phyloP scores from a whole-genome alignment of 2,113 vertebrate genomes.

The Thermophis baileyi region DNA sequence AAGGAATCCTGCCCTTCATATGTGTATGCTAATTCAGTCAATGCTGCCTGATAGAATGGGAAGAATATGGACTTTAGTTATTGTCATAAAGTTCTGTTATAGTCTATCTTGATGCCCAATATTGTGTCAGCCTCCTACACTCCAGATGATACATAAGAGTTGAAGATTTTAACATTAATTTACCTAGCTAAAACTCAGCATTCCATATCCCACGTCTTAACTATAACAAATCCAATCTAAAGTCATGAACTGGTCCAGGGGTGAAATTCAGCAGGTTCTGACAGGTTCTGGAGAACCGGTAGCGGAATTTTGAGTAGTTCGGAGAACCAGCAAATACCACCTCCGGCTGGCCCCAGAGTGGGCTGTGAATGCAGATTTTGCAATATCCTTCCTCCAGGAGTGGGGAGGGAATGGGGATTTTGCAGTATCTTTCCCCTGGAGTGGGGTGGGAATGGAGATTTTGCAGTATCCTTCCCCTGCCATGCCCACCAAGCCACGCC shows the following conservation, averaged over 20 bases:
- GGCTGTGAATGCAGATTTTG: too few species aligned
- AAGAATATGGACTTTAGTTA: not conserved
- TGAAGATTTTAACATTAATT: not conserved
- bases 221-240: not conserved
- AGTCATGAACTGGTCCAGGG: not conserved
- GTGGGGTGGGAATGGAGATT: too few species aligned
- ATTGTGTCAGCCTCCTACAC: not conserved
- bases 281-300: too few species aligned
- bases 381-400: too few species aligned
- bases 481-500: too few species aligned
- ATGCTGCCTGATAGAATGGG: not conserved
- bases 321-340: too few species aligned
- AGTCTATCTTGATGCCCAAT: not conserved
- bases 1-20: not conserved
- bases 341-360: too few species aligned
- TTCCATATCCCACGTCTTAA: not conserved
- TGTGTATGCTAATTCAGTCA: not conserved
- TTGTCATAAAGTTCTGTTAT: not conserved
- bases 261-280: too few species aligned
- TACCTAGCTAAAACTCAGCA: not conserved
- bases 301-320: too few species aligned
- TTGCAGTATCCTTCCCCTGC: too few species aligned
- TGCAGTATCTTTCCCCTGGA: too few species aligned
- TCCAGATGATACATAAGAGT: not conserved
- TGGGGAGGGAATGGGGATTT: too few species aligned